Evolutionary conservation across 2,797 vertebrate genomes (phyloP).

Genomic region (Gallinago solitaria): DNA sequence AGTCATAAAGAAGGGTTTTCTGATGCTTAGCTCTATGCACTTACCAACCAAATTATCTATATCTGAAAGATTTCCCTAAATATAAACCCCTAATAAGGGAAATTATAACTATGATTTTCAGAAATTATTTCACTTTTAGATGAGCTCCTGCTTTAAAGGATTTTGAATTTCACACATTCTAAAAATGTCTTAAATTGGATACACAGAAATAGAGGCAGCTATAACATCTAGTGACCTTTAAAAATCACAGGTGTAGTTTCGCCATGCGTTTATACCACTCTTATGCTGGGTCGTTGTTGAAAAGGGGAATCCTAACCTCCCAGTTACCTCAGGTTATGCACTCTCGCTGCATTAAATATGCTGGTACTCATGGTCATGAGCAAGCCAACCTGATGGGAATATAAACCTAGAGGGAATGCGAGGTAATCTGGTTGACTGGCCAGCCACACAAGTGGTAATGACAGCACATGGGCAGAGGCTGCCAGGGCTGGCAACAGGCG

Average conservation of each 20-base stretch:
- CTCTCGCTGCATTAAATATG: neutral
- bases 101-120: neutral
- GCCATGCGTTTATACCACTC: neutral
- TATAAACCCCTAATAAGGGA: neutral
- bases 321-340: neutral
- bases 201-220: neutral
- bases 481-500: neutral
- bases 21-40: neutral
- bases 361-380: neutral
- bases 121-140: neutral
- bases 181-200: neutral
- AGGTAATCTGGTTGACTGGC: neutral
- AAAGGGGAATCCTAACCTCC: neutral
- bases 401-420: neutral
- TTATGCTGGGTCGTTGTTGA: neutral
- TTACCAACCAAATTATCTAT: neutral
- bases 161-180: neutral
- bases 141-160: neutral
- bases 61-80: neutral
- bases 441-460: constrained; percentile 22
- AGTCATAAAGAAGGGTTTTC: neutral
- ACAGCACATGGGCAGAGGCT: neutral
- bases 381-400: constrained; percentile 10
- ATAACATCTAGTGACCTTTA: neutral
- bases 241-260: neutral